A percentile compares a stretch with the other conserved stretches of the same genome.
These are phyloP conservation scores for Seriola dumerili DNA, from an alignment of 2,113 vertebrate species.

Conservation along the genomic window DNA sequence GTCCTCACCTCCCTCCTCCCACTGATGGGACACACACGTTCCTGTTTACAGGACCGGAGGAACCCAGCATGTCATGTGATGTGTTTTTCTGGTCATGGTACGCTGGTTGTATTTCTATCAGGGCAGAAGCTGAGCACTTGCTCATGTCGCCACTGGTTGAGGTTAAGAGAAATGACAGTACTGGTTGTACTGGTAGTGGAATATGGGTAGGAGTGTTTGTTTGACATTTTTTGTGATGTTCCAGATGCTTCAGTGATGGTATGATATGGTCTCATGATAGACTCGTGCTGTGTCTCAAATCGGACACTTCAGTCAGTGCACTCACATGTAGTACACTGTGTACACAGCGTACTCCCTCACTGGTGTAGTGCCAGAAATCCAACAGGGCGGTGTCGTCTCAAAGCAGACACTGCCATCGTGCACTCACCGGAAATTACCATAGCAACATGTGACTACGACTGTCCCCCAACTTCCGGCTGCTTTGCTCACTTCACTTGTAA, in stretches of 20 bases:
- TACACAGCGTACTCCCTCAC: too few species aligned
- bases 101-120: slow-evolving; percentile 49
- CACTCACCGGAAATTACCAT: background rate
- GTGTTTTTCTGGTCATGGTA: slow-evolving; percentile 30
- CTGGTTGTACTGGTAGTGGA: background rate
- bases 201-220: too few species aligned
- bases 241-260: too few species aligned
- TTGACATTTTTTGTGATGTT: too few species aligned
- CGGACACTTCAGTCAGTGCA: background rate
- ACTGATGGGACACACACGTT: slow-evolving; percentile 27
- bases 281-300: background rate
- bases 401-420: too few species aligned
- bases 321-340: background rate
- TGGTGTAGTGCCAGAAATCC: too few species aligned
- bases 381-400: too few species aligned
- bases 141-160: background rate
- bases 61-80: slow-evolving; percentile 44
- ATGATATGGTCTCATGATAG: too few species aligned
- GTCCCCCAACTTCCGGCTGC: too few species aligned
- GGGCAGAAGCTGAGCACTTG: background rate
- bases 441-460: background rate
- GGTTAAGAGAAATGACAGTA: background rate
- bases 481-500: too few species aligned
- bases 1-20: slow-evolving; percentile 28
- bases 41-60: slow-evolving; percentile 39